Evolutionary conservation across 2,888 invertebrate genomes (phyloP), one percentile per base, ranked within the genome.

Genomic region (Sinotaia quadrata): DNA sequence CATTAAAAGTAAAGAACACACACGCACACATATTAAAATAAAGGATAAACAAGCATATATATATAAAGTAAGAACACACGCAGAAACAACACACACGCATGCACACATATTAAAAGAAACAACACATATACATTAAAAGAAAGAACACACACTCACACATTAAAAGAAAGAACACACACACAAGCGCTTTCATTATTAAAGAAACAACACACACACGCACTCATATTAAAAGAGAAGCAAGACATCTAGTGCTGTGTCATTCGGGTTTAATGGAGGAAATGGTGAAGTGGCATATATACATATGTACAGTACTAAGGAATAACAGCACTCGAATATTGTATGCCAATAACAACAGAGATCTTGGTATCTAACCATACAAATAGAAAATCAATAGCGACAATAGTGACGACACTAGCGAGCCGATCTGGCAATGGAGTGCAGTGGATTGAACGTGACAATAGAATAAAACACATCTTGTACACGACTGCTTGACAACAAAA

Each of bases 191-290:
- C 52, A 52, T 31, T 29, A 12, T 29, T 31, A 52, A 27, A 52
- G 29, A 24, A 27, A 52, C 49, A 49, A n/a, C n/a, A n/a, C 49
- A 49, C 49, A 49, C 49, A 49, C 49, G 24, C n/a, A 49, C 49
- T 5, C 49, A 49, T 24, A 49, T 24, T 18, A 18, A n/a, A 49
- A n/a, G 24, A n/a, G 24, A 7, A 21, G 24, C n/a, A 4, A 21
- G 49, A 15, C 21, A n/a, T 49, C 5, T n/a, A 8, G 8, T 49
- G n/a, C 5, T 18, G 18, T 21, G 5, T 18, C 24, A 24, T 49
- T 4, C 18, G 21, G n/a, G 49, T 4, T 49, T 8, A 15, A 49
- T 21, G 5, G 24, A 49, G 18, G 18, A 49, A 4, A 49, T 21
- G 5, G 24, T 21, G 18, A 49, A 18, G 49, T n/a, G n/a, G n/a